Percentiles rank a stretch among this genome's conserved stretches.
Evolutionary conservation across 2,797 vertebrate species (phyloP).

Genomic region (Malacoctenus gilli): DNA sequence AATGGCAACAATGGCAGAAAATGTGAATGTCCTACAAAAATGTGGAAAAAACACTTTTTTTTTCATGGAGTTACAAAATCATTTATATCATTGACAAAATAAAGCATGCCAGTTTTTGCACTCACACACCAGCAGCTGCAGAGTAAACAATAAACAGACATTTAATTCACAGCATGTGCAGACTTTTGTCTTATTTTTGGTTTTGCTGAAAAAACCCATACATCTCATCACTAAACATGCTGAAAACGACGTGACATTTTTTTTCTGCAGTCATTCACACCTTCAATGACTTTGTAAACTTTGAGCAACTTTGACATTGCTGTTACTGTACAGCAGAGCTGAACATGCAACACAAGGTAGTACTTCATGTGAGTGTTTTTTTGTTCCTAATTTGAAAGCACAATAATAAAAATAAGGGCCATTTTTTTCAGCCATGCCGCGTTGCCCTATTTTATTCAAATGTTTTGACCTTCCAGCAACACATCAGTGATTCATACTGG

Average conservation of each 20-base stretch:
- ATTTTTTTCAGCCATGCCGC: conserved; percentile 14
- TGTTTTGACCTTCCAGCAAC: conserved; percentile 46
- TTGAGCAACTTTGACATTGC: too few relatives aligned
- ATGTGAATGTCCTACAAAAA: too few relatives aligned
- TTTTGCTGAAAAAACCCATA: not conserved
- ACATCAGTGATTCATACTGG: conserved; percentile 62
- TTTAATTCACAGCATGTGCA: too few relatives aligned
- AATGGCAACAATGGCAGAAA: not conserved
- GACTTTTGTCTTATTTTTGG: conserved; percentile 1
- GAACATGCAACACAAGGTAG: too few relatives aligned
- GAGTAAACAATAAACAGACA: too few relatives aligned
- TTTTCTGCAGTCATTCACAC: not conserved
- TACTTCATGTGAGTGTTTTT: not conserved
- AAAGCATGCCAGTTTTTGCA: too few relatives aligned
- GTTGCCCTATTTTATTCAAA: conserved; percentile 34
- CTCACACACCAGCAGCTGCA: too few relatives aligned
- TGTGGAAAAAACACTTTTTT: too few relatives aligned
- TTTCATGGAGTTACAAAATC: too few relatives aligned
- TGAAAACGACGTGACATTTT: conserved; percentile 3
- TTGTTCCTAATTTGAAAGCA: conserved; percentile 1
- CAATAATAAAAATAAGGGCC: conserved; percentile 4
- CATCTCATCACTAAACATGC: not conserved
- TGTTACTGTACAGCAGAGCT: too few relatives aligned
- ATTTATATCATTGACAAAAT: too few relatives aligned
- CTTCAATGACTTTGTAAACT: too few relatives aligned